Base-by-base conservation (phyloP, 2,888 invertebrate genomes). In the Eupithecia inturbata region DNA sequence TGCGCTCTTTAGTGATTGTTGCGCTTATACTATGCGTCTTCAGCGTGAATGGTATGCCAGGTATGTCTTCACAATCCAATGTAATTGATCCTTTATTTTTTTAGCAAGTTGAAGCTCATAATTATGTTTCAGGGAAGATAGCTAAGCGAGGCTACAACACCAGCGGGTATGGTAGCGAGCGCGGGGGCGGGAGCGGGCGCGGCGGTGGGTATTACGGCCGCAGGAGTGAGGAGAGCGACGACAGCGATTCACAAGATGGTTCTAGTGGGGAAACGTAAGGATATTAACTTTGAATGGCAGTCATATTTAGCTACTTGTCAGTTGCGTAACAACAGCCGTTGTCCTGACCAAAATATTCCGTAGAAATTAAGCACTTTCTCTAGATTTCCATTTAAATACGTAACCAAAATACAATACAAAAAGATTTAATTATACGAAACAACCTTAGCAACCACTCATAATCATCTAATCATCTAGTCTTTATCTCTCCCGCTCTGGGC, bases 191-290 rank as follows among this genome's bases (percentile, higher is more conserved):
- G 9, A 83, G 80, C 64, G 49, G 49, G 3, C n/a, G 49, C 45
- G 79, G 80, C 12, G 73, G 82, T 69, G 81, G 82, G 5, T 87
- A 82, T 74, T 64, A 67, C 67, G 62, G 64, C 0, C 83, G 82
- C n/a, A 85, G 81, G n/a, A 87, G 84, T 78, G 83, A 86, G 62
- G 88, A 91, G 57, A 83, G 82, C 0, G 87, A 89, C 66, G 85
- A 84, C 10, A 90, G 86, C 73, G 79, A 79, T 60, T 88, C 89
- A 71, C 80, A 80, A 12, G 90, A 90, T 68, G 82, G 80, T 0
- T 85, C 87, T 72, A 81, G 82, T 66, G 85, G 83, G 16, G 84
- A 85, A 41, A 73, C 70, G 80, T 80, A 78, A 49, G 57, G n/a
- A 39, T 16, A 26, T 39, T 6, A 12, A 26, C 26, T 57, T 57